phyloP scores from a whole-genome alignment of 2,797 vertebrate species.

The Orientallactaga sibirica region DNA sequence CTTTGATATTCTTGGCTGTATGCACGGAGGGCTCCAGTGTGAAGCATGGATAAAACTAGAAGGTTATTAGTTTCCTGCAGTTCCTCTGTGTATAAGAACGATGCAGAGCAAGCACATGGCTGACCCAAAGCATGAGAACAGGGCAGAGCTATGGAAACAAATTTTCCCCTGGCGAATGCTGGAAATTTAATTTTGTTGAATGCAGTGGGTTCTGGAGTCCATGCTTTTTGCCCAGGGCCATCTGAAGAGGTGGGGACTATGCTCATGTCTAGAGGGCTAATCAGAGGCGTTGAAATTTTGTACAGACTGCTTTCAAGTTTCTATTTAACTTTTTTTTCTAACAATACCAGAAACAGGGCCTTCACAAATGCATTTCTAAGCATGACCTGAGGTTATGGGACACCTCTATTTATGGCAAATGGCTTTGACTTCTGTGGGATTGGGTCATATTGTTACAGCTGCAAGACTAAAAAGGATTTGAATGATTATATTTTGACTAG shows the following conservation, averaged over 20 bases:
- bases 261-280: not conserved
- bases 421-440: constrained; percentile 69
- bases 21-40: constrained; percentile 63
- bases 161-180: not conserved
- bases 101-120: constrained; percentile 27
- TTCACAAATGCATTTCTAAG: constrained; percentile 63
- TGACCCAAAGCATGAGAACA: constrained; percentile 9
- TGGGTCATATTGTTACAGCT: constrained; percentile 79
- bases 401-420: constrained; percentile 79
- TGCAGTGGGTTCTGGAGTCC: constrained; percentile 11
- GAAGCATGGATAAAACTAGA: constrained; percentile 68
- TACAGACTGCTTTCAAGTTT: constrained; percentile 3
- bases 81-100: not conserved
- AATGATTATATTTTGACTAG: constrained; percentile 68
- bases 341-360: constrained; percentile 37
- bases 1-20: constrained; percentile 43
- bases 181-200: constrained; percentile 43
- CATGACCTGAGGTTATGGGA: constrained; percentile 64
- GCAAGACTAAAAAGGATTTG: constrained; percentile 76
- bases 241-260: constrained; percentile 1
- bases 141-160: not conserved
- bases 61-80: constrained; percentile 64
- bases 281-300: constrained; percentile 32
- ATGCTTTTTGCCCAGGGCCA: not conserved
- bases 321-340: constrained; percentile 6